Percentiles rank a stretch among this genome's conserved stretches.
Evolutionary conservation across 2,797 vertebrate genomes (phyloP).

Genomic region (Lepilemur ruficaudatus): DNA sequence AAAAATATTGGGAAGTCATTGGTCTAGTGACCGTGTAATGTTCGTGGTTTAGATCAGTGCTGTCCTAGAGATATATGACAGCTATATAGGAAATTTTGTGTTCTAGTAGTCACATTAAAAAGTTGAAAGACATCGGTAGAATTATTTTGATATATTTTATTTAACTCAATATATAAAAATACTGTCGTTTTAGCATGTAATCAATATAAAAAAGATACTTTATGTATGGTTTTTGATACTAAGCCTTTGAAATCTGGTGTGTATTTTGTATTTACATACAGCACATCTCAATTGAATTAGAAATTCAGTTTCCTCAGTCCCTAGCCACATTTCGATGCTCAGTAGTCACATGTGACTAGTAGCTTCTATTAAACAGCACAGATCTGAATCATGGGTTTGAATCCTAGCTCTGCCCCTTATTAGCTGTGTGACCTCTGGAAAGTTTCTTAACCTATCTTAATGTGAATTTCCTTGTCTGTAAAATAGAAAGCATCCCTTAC

Average conservation of each 20-base stretch:
- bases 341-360: not conserved
- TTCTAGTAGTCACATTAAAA: constrained; percentile 13
- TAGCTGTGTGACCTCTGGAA: not conserved
- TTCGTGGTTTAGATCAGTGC: not conserved
- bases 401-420: not conserved
- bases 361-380: not conserved
- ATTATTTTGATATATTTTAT: constrained; percentile 26
- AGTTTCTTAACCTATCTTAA: constrained; percentile 8
- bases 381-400: constrained; percentile 11
- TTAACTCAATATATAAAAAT: not conserved
- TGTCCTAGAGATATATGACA: not conserved
- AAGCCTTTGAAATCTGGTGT: constrained; percentile 33
- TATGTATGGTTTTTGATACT: not conserved
- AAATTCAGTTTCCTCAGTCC: not conserved
- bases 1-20: constrained; percentile 29
- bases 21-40: not conserved
- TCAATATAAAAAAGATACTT: not conserved
- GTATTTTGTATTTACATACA: not conserved
- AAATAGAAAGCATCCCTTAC: constrained; percentile 30
- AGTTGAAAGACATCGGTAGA: not conserved
- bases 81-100: not conserved
- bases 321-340: constrained; percentile 26
- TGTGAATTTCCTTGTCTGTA: not conserved
- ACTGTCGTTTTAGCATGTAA: not conserved
- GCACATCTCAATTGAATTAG: not conserved